Evolutionary conservation across 2,888 invertebrate genomes (phyloP), one percentile per base, ranked within the genome.

Genomic region (Leptarthrus brevirostris): DNA sequence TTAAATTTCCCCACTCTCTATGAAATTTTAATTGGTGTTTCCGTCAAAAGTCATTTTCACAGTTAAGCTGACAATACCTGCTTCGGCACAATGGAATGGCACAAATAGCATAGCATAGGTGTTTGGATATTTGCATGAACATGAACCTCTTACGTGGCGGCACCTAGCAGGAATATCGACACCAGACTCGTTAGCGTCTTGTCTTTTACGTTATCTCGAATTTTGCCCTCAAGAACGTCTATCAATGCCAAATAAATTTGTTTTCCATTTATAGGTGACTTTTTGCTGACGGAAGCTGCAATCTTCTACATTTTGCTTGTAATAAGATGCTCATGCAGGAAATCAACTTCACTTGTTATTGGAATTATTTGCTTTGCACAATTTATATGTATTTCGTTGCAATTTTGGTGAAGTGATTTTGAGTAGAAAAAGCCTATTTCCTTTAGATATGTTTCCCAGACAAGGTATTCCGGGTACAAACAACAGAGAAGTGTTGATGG

Each of bases 21-120:
- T 58, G 58, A 36, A 58, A 58, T 58, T 58, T 58, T 58, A 58
- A 58, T 58, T 58, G 58, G 34, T 58, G 36, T 58, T 58, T 58
- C 58, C 58, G 58, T 58, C 36, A 58, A 30, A 58, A 58, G 58
- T 58, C 36, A 58, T 58, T 58, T 58, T 58, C 36, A 36, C 58
- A 58, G 58, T 36, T 58, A 18, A 54, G 26, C 54, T 54, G 26
- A 54, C 54, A 54, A 26, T 54, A 54, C 54, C 30, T 24, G 54
- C 26, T 2, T 14, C 26, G n/a, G 26, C 54, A 54, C 3, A 54
- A 54, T 18, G 2, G 49, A 20, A 16, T 49, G 49, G 18, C 10
- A 49, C 16, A 3, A 47, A 8, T 49, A 49, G 49, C 49, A 49
- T 14, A 8, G 12, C 16, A 40, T 40, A 40, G 40, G 40, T 40